Evolutionary conservation across 1,140 invertebrate genomes (phyloP).

Genomic region (Hypsibius dujardini): DNA sequence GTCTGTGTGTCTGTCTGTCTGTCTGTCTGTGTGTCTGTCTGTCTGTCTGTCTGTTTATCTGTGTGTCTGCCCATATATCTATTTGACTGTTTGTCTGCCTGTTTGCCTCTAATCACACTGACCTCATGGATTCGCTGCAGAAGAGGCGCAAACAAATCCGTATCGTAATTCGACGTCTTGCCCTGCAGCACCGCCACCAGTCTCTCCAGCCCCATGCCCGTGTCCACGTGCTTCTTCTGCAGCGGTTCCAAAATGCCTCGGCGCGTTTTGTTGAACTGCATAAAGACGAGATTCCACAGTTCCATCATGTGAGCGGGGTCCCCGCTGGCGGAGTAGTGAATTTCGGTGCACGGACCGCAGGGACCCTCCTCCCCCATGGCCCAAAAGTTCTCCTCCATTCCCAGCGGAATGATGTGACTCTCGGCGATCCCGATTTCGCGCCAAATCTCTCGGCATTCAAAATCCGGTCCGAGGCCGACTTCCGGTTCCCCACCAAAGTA

Average conservation of each 20-base stretch:
- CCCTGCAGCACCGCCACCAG: constrained; percentile 56
- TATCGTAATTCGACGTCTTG: constrained; percentile 63
- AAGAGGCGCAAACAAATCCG: constrained; percentile 1
- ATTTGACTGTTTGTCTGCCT: too few relatives aligned
- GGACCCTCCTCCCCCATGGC: constrained; percentile 78
- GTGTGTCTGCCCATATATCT: too few relatives aligned
- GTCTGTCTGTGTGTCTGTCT: too few relatives aligned
- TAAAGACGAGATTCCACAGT: constrained; percentile 83
- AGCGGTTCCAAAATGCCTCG: constrained; percentile 44
- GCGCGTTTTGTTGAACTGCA: constrained; percentile 59
- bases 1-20: too few relatives aligned
- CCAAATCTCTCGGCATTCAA: constrained; percentile 79
- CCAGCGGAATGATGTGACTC: constrained; percentile 56
- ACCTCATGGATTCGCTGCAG: neutral
- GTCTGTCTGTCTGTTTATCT: too few relatives aligned
- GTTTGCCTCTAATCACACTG: neutral
- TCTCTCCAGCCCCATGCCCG: constrained; percentile 78
- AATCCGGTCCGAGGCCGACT: constrained; percentile 52
- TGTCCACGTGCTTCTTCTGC: constrained; percentile 56
- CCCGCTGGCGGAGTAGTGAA: constrained; percentile 50
- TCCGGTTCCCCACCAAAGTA: constrained; percentile 70
- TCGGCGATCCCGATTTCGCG: constrained; percentile 48
- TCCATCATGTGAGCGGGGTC: constrained; percentile 50
- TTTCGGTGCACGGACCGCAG: constrained; percentile 89
- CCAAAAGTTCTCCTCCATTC: constrained; percentile 81